phyloP scores from a whole-genome alignment of 1,140 invertebrate genomes.

The Rhyzopertha dominica region DNA sequence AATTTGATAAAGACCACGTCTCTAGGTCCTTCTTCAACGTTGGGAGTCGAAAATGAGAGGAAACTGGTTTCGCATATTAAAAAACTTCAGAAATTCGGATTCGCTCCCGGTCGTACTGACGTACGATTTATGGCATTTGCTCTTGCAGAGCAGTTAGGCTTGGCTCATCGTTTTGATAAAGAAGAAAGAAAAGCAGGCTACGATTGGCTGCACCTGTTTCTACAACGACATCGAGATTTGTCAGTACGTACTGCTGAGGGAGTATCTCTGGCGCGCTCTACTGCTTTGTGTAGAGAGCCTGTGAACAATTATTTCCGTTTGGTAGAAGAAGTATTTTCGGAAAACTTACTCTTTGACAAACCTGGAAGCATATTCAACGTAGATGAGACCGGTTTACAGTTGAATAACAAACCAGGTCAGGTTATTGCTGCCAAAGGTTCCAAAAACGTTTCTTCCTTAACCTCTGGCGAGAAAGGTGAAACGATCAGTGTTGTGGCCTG shows the following conservation, averaged over 20 bases:
- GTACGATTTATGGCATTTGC: constrained; percentile 10
- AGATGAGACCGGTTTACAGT: no score
- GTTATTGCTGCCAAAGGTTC: constrained; percentile 36
- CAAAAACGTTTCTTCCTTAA: constrained; percentile 30
- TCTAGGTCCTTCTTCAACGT: background rate
- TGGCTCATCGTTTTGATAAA: constrained; percentile 16
- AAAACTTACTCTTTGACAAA: constrained; percentile 21
- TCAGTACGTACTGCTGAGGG: constrained; percentile 25
- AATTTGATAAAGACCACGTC: constrained; percentile 3
- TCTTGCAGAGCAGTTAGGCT: constrained; percentile 3
- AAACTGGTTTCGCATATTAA: constrained; percentile 12
- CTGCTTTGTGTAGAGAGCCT: constrained; percentile 10
- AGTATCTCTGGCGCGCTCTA: constrained; percentile 22
- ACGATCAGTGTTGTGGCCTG: constrained; percentile 34
- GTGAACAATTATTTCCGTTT: no score
- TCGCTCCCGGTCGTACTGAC: constrained; percentile 6
- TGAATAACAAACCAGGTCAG: constrained; percentile 28
- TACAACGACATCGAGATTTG: constrained; percentile 26
- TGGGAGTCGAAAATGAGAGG: background rate
- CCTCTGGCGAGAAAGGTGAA: constrained; percentile 37
- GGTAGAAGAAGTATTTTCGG: constrained; percentile 12
- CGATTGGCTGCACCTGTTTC: constrained; percentile 28
- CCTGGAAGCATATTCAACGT: constrained; percentile 20
- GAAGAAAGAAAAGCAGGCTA: constrained; percentile 24
- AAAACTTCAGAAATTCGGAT: constrained; percentile 12